Evolutionary conservation across 1,140 invertebrate genomes (phyloP), one percentile per base, ranked within the genome.

Genomic region (Epicauta chinensis): DNA sequence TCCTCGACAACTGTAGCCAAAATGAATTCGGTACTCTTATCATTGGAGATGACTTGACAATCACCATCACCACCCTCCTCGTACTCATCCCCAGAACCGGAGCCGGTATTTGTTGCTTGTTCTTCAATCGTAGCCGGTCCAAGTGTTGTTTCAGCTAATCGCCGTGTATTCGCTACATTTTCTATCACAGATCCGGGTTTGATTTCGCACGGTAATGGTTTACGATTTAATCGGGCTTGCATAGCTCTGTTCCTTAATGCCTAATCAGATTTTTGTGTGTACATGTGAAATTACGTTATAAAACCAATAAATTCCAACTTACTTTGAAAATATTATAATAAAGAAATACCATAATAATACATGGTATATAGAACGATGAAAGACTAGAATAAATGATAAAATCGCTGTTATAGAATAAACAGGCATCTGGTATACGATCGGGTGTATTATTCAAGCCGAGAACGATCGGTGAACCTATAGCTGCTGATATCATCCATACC

Each of bases 321-420:
- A 92, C 89, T 84, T 85, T 91, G 76, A 99, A 98, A 76, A 99
- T 99, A 75, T 86, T 91, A 75, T 93, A 97, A 72, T 99, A 99
- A 17, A 99, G 83, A 72, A 94, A 93, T 67, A 98, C 90, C 94
- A 99, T 98, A 64, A 97, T 93, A 64, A 97, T 85, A 73, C 95
- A 98, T 3, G 97, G 97, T 67, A 99, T 97, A 73, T 98, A 99
- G 81, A 99, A 99, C 58, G 96, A 98, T 45, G 89, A 91, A 61
- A 99, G 80, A 36, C 95, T 98, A 9, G 94, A 98, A 72, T 94
- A 96, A 59, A 99, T 89, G 65, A 99, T 92, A 72, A 99, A 99
- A 75, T 98, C 89, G 39, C 89, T 87, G 76, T 98, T 98, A 76
- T 97, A 97, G 78, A 99, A 99, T 47, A 91, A 77, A 75, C 96